phyloP scores from a whole-genome alignment of 2,113 vertebrate species.

The Vulpes vulpes region DNA sequence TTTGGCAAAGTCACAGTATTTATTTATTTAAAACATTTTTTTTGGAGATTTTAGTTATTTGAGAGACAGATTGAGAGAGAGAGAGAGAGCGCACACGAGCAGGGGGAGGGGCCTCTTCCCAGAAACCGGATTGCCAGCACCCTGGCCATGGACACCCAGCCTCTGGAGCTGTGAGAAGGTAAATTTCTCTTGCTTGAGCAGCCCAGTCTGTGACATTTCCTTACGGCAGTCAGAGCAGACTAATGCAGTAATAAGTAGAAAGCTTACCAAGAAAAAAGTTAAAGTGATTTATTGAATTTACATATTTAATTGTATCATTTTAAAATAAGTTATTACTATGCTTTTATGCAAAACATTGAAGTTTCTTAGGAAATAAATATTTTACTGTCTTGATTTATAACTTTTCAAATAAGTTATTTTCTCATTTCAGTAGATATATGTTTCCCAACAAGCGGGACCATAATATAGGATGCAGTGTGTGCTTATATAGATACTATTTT shows the following conservation, averaged over 20 bases:
- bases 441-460: not conserved
- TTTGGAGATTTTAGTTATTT: too few species aligned
- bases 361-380: conserved; percentile 28
- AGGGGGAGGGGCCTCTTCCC: not conserved
- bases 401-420: conserved; percentile 50
- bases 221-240: not conserved
- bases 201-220: not conserved
- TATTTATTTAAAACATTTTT: too few species aligned
- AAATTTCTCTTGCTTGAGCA: not conserved
- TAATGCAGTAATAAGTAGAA: not conserved
- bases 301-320: not conserved
- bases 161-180: not conserved
- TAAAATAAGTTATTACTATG: conserved; percentile 49
- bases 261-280: not conserved
- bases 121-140: not conserved
- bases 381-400: conserved; percentile 48
- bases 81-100: too few species aligned
- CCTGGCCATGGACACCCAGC: not conserved
- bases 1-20: not conserved
- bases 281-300: not conserved
- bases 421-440: not conserved
- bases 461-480: conserved; percentile 27
- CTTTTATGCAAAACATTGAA: not conserved
- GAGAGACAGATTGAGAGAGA: too few species aligned
- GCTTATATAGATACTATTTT: not conserved